Evolutionary conservation across 2,113 vertebrate species (phyloP).

Genomic region (Lophochroa leadbeateri): DNA sequence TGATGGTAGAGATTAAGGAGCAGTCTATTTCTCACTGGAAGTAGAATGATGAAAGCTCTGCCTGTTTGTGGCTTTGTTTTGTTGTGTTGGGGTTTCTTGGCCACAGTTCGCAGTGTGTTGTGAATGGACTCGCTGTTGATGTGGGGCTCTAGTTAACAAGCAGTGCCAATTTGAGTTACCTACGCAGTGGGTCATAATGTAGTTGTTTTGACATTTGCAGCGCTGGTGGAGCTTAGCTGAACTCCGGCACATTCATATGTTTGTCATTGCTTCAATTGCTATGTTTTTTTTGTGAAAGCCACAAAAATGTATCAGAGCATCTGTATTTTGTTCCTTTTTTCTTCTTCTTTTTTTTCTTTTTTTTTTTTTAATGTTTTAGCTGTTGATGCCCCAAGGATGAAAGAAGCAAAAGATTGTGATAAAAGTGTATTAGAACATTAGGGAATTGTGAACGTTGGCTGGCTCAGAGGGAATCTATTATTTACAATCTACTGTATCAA

Average conservation of each 20-base stretch:
- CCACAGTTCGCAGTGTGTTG: background rate
- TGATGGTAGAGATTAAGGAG: background rate
- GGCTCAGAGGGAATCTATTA: constrained; percentile 55
- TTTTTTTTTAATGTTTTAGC: background rate
- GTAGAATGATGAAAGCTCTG: constrained; percentile 20
- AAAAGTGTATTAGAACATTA: constrained; percentile 28
- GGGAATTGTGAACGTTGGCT: background rate
- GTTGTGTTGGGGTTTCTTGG: background rate
- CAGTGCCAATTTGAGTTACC: background rate
- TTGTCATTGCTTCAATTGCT: background rate
- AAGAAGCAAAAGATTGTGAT: background rate
- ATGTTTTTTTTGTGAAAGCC: background rate
- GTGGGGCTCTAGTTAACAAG: background rate
- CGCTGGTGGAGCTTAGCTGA: background rate
- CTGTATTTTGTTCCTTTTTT: background rate
- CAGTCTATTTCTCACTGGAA: background rate
- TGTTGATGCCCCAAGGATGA: constrained; percentile 29
- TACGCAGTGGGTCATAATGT: background rate
- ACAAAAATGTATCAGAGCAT: background rate
- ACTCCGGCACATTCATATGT: background rate
- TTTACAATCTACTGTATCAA: constrained; percentile 65
- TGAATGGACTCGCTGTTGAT: background rate
- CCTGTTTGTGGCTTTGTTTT: background rate
- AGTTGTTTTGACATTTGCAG: constrained; percentile 4
- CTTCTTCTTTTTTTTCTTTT: no score